These are phyloP conservation scores for Ammodytes marinus DNA, from an alignment of 2,113 vertebrate species.

Conservation along the genomic window DNA sequence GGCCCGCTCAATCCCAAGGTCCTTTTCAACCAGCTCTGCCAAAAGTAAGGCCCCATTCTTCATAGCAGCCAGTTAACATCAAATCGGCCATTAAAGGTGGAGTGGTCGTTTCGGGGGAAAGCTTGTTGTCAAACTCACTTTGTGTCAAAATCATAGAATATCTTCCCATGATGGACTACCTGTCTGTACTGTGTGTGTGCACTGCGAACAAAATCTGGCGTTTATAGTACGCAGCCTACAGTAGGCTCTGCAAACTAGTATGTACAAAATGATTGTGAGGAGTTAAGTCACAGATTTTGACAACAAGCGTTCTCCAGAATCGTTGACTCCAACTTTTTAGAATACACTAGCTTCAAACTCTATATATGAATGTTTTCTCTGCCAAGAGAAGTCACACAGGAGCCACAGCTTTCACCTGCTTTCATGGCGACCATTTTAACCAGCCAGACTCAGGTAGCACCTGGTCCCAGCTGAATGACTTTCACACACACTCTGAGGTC, in stretches of 20 bases:
- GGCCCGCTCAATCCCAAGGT: conserved; percentile 94
- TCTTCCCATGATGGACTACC: too few relatives aligned
- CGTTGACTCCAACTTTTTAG: too few relatives aligned
- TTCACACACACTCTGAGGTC: conserved; percentile 21
- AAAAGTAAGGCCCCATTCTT: conserved; percentile 88
- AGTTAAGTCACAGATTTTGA: too few relatives aligned
- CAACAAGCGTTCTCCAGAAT: too few relatives aligned
- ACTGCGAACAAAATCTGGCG: too few relatives aligned
- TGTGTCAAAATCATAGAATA: too few relatives aligned
- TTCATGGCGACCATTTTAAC: conserved; percentile 54
- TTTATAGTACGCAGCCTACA: too few relatives aligned
- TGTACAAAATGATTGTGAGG: too few relatives aligned
- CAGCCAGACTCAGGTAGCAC: conserved; percentile 67
- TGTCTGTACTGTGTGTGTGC: too few relatives aligned
- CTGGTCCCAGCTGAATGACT: conserved; percentile 58
- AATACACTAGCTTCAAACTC: background rate
- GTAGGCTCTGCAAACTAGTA: too few relatives aligned
- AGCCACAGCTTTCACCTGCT: conserved; percentile 59
- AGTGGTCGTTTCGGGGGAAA: too few relatives aligned
- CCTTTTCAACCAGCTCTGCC: conserved; percentile 97
- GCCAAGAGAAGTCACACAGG: background rate
- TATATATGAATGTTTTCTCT: background rate
- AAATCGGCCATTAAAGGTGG: background rate
- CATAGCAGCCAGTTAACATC: background rate
- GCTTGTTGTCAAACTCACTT: too few relatives aligned